These are phyloP conservation scores for Matsumyia berberina DNA, from an alignment of 2,888 invertebrate genomes.

Conservation along the genomic window DNA sequence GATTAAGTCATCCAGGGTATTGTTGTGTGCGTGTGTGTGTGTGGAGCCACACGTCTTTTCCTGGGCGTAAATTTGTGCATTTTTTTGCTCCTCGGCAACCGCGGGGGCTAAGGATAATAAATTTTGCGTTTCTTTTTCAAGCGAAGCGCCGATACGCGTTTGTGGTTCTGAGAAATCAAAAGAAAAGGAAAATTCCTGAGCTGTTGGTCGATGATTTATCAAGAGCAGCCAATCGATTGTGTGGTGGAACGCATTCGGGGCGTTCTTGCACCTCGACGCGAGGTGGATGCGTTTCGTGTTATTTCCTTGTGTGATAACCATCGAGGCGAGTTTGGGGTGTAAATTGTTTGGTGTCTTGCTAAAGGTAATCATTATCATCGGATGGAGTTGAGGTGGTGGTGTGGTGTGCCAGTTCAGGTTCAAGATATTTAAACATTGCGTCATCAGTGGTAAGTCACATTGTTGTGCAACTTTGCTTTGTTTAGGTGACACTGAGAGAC, in stretches of 20 bases:
- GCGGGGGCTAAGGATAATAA: conserved; percentile 71
- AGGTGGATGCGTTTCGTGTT: conserved; percentile 37
- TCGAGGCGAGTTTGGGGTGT: conserved; percentile 63
- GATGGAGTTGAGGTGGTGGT: conserved; percentile 9
- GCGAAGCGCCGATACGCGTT: conserved; percentile 63
- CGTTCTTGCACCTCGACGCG: conserved; percentile 62
- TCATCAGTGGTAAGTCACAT: conserved; percentile 49
- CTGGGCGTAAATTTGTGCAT: conserved; percentile 47
- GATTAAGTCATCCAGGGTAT: conserved; percentile 65
- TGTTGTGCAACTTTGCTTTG: not conserved
- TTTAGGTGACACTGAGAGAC: too few species aligned
- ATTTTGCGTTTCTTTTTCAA: conserved; percentile 51
- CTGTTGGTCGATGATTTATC: conserved; percentile 71
- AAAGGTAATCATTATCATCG: conserved; percentile 42
- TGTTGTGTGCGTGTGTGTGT: too few species aligned
- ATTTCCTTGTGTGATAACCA: conserved; percentile 69
- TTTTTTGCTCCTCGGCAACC: conserved; percentile 40
- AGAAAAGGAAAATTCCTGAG: conserved; percentile 44
- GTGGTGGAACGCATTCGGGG: conserved; percentile 60
- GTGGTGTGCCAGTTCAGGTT: conserved; percentile 25
- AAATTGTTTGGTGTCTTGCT: conserved; percentile 45
- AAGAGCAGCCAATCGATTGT: conserved; percentile 67
- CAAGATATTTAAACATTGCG: conserved; percentile 33
- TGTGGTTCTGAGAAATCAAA: conserved; percentile 68
- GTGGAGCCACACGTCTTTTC: conserved; percentile 45